phyloP scores from a whole-genome alignment of 2,113 vertebrate species.

The Chloropsis hardwickii region DNA sequence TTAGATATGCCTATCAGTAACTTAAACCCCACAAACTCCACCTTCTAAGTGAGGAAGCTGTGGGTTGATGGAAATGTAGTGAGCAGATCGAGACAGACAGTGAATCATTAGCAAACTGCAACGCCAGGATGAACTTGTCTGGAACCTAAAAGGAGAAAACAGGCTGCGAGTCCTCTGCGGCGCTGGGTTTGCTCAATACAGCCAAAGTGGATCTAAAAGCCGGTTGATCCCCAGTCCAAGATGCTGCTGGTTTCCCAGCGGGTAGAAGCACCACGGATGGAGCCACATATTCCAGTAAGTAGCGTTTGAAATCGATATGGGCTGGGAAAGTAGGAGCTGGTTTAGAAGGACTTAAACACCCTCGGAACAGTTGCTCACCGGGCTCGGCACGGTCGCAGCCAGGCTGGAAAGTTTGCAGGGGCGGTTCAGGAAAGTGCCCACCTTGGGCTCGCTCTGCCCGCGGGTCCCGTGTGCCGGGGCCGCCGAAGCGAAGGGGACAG shows the following conservation, averaged over 20 bases:
- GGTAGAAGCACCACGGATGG: slow-evolving; percentile 81
- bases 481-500: not conserved
- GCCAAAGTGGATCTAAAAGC: slow-evolving; percentile 80
- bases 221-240: slow-evolving; percentile 72
- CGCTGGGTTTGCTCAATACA: slow-evolving; percentile 61
- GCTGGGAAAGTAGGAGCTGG: not conserved
- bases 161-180: slow-evolving; percentile 43
- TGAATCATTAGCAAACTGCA: slow-evolving; percentile 78
- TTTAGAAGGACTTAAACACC: not conserved
- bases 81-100: slow-evolving; percentile 79
- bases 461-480: not conserved
- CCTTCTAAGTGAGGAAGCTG: slow-evolving; percentile 84
- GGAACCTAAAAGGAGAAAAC: slow-evolving; percentile 74
- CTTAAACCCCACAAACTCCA: slow-evolving; percentile 82
- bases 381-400: not conserved
- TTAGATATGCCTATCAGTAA: slow-evolving; percentile 84
- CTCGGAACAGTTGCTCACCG: not conserved
- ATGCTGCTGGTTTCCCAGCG: slow-evolving; percentile 83
- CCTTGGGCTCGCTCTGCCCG: not conserved
- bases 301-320: not conserved
- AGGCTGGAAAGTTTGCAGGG: slow-evolving; percentile 14
- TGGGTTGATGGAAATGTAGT: slow-evolving; percentile 81
- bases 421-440: not conserved
- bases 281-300: slow-evolving; percentile 79
- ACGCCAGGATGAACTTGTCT: slow-evolving; percentile 83